Conservation (phyloP, 1,140 invertebrate species). For the Mizuhopecten yessoensis region DNA sequence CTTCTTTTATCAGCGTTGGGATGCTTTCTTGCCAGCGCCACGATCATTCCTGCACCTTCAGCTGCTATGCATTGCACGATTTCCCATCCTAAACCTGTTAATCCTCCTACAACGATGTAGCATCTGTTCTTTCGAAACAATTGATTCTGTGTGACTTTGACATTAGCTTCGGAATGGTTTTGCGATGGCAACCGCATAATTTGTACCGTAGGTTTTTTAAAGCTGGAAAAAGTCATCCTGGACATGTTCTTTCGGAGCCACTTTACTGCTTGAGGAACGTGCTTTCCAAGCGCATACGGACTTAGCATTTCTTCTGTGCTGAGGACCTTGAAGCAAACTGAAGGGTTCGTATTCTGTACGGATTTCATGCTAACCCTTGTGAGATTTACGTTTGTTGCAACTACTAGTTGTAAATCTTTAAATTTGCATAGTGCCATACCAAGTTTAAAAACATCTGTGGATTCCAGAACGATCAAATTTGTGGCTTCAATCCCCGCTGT, state of each 20-base stretch:
- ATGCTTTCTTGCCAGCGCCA: conserved; percentile 62
- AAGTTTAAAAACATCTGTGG: neutral
- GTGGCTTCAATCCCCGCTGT: neutral
- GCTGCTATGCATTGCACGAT: conserved; percentile 66
- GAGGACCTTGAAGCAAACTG: neutral
- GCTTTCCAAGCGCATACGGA: neutral
- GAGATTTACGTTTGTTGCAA: neutral
- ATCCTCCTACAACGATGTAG: conserved; percentile 76
- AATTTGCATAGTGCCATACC: neutral
- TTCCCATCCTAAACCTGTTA: conserved; percentile 77
- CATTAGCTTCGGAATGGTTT: neutral
- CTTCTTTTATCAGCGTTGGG: conserved; percentile 44
- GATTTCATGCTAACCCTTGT: neutral
- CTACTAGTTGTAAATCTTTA: neutral
- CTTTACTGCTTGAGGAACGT: neutral
- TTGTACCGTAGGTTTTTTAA: neutral
- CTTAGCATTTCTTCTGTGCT: neutral
- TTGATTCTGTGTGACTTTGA: neutral
- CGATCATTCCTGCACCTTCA: conserved; percentile 70
- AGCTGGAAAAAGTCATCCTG: neutral
- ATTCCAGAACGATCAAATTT: neutral
- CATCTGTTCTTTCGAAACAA: conserved; percentile 52
- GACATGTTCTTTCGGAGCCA: neutral
- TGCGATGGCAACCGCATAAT: neutral
- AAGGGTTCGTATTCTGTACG: neutral